Percentiles rank a stretch among this genome's conserved stretches.
phyloP scores from a whole-genome alignment of 2,113 vertebrate species.

The Prunella himalayana region DNA sequence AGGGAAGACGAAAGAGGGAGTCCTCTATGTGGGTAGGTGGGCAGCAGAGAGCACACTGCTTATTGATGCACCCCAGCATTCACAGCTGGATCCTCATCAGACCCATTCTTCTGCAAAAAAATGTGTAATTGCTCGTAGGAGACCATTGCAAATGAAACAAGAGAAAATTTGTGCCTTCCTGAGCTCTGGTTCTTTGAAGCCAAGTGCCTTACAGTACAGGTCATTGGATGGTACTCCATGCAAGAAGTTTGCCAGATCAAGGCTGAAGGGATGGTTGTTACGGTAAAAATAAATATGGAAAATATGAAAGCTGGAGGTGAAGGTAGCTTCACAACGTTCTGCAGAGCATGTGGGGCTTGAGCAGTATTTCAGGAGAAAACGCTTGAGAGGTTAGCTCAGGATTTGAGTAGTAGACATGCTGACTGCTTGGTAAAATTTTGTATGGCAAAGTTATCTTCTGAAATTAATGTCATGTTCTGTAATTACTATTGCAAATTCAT shows the following conservation, averaged over 20 bases:
- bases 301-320: background rate
- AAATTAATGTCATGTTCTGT: background rate
- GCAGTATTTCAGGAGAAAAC: background rate
- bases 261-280: background rate
- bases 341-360: background rate
- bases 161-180: background rate
- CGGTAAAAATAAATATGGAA: background rate
- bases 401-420: background rate
- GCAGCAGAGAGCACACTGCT: background rate
- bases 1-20: constrained; percentile 87
- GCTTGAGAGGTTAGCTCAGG: background rate
- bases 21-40: constrained; percentile 84
- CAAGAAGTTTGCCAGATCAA: background rate
- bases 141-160: background rate
- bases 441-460: background rate
- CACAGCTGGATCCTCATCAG: background rate
- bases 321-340: background rate
- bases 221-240: background rate
- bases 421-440: background rate
- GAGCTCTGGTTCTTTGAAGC: background rate
- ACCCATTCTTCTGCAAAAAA: background rate
- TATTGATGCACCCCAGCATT: background rate
- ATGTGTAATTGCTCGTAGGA: background rate
- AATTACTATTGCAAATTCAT: background rate
- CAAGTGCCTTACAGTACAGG: background rate